Percentiles rank a stretch among this genome's conserved stretches.
phyloP scores from a whole-genome alignment of 2,113 vertebrate species.

The Serinus canaria region DNA sequence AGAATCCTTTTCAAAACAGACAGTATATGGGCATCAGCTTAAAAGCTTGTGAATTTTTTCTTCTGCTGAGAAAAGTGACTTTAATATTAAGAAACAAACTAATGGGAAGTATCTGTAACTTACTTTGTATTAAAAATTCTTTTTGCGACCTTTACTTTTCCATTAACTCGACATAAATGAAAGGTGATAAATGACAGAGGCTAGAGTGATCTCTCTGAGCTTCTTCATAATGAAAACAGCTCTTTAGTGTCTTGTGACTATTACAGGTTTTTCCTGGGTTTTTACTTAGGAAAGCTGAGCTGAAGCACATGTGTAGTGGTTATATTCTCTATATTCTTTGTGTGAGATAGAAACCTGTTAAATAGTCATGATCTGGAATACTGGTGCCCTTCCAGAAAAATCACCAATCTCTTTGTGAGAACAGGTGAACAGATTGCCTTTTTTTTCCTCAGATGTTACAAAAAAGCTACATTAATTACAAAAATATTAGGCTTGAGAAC shows the following conservation, averaged over 20 bases:
- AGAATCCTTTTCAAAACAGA: neutral
- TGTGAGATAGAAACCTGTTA: neutral
- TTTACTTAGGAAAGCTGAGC: neutral
- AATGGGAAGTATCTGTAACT: neutral
- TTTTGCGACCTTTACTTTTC: neutral
- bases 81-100: neutral
- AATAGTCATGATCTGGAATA: neutral
- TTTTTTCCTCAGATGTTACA: neutral
- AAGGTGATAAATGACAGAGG: neutral
- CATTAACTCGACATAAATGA: neutral
- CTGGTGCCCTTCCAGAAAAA: neutral
- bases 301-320: neutral
- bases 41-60: neutral
- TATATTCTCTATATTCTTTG: neutral
- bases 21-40: neutral
- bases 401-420: neutral
- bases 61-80: neutral
- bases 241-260: neutral
- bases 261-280: neutral
- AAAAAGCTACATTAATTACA: neutral
- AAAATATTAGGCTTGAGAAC: neutral
- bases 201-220: neutral
- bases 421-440: neutral
- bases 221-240: neutral
- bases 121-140: neutral